Percentiles rank a stretch among this genome's conserved stretches.
Evolutionary conservation across 2,888 invertebrate species (phyloP).

Genomic region (Andrena chrysosceles): DNA sequence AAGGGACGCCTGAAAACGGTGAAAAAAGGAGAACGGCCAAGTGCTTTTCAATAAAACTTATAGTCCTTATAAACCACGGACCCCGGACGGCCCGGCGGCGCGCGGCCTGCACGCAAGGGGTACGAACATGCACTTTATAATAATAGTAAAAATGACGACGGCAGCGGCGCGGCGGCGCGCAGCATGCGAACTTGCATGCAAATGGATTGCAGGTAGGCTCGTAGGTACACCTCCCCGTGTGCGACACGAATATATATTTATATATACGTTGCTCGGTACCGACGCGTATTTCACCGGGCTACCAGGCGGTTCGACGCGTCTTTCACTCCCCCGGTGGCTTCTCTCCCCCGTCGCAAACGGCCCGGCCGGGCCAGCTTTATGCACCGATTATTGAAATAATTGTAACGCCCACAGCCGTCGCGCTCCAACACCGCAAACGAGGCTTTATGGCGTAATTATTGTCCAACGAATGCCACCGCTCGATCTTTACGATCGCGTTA

Average conservation of each 20-base stretch:
- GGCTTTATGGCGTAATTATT: constrained; percentile 56
- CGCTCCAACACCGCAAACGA: constrained; percentile 31
- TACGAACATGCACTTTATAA: constrained; percentile 78
- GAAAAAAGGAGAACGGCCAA: background rate
- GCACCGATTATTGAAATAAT: constrained; percentile 59
- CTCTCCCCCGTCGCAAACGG: background rate
- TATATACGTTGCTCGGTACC: constrained; percentile 44
- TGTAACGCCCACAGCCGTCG: constrained; percentile 57
- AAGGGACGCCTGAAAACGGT: background rate
- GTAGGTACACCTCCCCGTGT: constrained; percentile 54
- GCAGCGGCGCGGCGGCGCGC: constrained; percentile 61
- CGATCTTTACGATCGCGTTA: constrained; percentile 39
- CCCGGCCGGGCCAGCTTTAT: constrained; percentile 25
- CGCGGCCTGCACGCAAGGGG: constrained; percentile 73
- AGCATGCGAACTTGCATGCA: constrained; percentile 79
- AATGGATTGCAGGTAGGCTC: constrained; percentile 73
- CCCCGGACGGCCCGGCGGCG: constrained; percentile 55
- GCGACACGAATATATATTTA: constrained; percentile 49
- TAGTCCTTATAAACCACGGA: constrained; percentile 72
- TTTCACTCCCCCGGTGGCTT: constrained; percentile 13
- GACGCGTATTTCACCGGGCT: constrained; percentile 61
- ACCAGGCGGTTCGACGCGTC: constrained; percentile 40
- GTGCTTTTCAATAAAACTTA: constrained; percentile 71
- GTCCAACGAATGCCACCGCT: constrained; percentile 17
- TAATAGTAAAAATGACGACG: constrained; percentile 78